Conservation (phyloP, 2,888 invertebrate species). For the Ellobium chinense region DNA sequence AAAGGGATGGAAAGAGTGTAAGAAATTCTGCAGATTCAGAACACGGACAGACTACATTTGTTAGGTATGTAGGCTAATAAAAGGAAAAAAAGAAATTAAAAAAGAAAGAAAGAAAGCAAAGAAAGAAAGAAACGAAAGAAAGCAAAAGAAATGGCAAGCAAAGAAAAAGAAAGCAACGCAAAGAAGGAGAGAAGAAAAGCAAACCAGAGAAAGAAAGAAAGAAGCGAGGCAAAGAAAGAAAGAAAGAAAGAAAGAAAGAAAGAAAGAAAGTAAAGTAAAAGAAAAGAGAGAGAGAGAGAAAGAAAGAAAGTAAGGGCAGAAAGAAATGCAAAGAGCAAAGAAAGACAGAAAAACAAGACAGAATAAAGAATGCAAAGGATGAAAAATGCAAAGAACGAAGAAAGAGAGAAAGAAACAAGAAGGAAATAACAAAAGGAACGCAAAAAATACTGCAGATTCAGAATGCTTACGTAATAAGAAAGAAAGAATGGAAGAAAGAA, state of each 20-base stretch:
- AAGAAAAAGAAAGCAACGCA: not conserved
- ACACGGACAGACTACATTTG: not conserved
- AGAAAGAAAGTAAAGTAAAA: not conserved
- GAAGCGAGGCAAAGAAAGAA: not conserved
- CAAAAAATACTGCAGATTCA: too few species aligned
- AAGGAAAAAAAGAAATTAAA: not conserved
- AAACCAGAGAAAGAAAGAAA: conserved; percentile 11
- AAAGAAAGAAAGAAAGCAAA: not conserved
- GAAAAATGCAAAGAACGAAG: not conserved
- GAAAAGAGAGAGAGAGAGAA: not conserved
- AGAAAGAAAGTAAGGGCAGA: not conserved
- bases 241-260: not conserved
- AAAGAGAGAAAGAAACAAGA: not conserved
- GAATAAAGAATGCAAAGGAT: not conserved
- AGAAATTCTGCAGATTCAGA: not conserved
- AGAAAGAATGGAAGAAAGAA: not conserved
- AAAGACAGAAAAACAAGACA: not conserved
- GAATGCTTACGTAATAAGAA: too few species aligned
- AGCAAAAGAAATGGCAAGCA: not conserved
- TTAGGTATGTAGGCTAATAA: not conserved
- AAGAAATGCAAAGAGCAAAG: not conserved
- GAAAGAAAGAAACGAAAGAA: not conserved
- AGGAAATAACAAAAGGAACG: not conserved
- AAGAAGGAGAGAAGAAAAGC: not conserved
- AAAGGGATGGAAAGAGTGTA: not conserved